Base-by-base conservation (phyloP, 2,797 vertebrate genomes). In the Channallabes apus region DNA sequence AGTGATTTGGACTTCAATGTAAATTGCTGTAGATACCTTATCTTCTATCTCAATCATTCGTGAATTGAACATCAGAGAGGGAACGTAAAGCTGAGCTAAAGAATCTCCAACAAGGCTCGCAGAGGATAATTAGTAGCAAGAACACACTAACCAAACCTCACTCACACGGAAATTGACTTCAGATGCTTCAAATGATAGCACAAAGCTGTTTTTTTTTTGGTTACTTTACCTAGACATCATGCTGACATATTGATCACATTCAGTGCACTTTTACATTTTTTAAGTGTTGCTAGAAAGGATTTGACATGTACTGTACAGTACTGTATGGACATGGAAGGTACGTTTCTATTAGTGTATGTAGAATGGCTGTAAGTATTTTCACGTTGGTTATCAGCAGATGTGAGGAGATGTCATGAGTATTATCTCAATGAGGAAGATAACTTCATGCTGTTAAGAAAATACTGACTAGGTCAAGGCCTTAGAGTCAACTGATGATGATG, bases 401-500 rank as follows among this genome's bases (percentile, higher is more conserved):
- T 80, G 5, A 79, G 65, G 24, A 73, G 65, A 76, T 76, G 69
- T 20, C 73, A 41, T 51, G 51, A 58, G 32, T 82, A 32, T 62
- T 72, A 59, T 38, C 73, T 73, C 56, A 78, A 46, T 27, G 41
- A 77, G n/a, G 35, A 87, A 77, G 86, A 86, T 56, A 4, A 73
- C 35, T 2, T 84, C 64, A 83, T 71, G 65, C 41, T 83, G 54
- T 61, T 38, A 14, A 41, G 18, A 62, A 81, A 84, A 77, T 62
- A n/a, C 29, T 72, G 62, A 80, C 27, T 72, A 67, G 64, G 51
- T 29, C 14, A n/a, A 41, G 14, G 73, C 54, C 35, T 54, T 7
- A 24, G 24, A 38, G 18, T 32, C 46, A 69, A 76, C 14, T 54
- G 46, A 75, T 75, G 46, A 17, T 54, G 22, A 12, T 27, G 71